Base-by-base conservation (phyloP, 2,113 vertebrate species). In the Takifugu bimaculatus region DNA sequence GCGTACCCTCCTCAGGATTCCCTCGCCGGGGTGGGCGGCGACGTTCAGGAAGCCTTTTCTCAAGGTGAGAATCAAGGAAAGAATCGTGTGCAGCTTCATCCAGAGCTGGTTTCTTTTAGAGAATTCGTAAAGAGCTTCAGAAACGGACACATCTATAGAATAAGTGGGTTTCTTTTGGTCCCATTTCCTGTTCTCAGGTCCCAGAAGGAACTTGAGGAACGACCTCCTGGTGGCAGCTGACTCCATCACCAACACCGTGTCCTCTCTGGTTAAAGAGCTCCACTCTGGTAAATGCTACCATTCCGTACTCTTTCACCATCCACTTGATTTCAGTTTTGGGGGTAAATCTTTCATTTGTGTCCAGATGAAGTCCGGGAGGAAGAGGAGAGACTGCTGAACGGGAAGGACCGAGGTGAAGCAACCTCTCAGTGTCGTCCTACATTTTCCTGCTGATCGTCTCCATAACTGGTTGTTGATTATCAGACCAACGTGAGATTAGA, bases 181-280 rank as follows among this genome's bases (percentile, higher is more conserved):
- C 20, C 5, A 25, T 56, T 20, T 12, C 54, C n/a, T 62, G n/a
- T 25, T 45, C 70, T 44, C 86, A 98, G 96, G 95, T 78, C 81
- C 92, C 0, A 93, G 94, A 69, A 93, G 96, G 75, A 97, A 98
- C 89, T 92, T 99, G 65, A 94, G 90, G 55, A 96, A 94, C 0
- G 96, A 99, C 82, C 91, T 98, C 35, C 92, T 98, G 79, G 96
- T 99, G 11, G 96, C 96, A 0, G 96, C 96, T 0, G 96, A 98
- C 66, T 99, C 95, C 65, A 99, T 99, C 85, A 99, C 96, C 78
- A 94, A 95, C 89, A 99, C 96, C 6, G 92, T 98, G 93, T 97
- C 95, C 0, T 98, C 95, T 0, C 88, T 99, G 90, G 95, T 99
- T 80, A 99, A 98, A 87, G 96, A 99, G 79, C 93, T 99, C 0